Evolutionary conservation across 64 coral and sea anemone species (phyloP), one percentile per base, ranked within the genome.

Genomic region (Anthopleura sola): DNA sequence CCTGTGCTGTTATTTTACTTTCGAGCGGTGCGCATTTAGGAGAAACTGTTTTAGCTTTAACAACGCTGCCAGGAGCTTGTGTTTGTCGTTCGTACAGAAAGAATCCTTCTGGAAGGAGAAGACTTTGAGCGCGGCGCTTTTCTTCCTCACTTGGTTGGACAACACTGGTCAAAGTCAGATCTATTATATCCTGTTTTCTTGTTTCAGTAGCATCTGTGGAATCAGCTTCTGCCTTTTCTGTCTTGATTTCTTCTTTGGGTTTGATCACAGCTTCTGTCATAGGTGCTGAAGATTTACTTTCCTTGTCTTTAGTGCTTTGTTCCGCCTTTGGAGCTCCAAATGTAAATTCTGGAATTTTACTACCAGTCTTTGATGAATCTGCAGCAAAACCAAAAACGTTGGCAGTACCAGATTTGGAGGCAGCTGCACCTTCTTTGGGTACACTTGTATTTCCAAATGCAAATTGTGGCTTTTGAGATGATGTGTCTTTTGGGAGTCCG

Each of bases 31-130:
- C 29, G 34, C 28, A 0, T 34, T 32, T 34, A 15, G 66, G 9
- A 34, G 66, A 71, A 12, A 1, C 14, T 34, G 23, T 34, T 34
- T 32, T 71, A 15, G 28, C 66, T 71, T 34, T 36, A 34, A 14
- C 66, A 71, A 71, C 31, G 13, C 9, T 34, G n/a, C 31, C 3
- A 34, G 14, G n/a, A 71, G n/a, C 66, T 13, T 7, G 38, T 24
- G 34, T 37, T n/a, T 79, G 17, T 83, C 82, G 19, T 60, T 83
- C 82, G 18, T 56, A 83, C 18, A 83, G 82, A 38, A 54, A 83
- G 47, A 83, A 83, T 15, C 82, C 55, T 36, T 60, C 55, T 83
- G 82, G 82, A 3, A 83, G 55, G 18, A 83, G 82, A 56, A 83
- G 55, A 83, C 49, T 60, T 31, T 58, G n/a, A 56, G 82, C 82